Evolutionary conservation across 2,113 vertebrate species (phyloP).

Genomic region (Aphelocoma coerulescens): DNA sequence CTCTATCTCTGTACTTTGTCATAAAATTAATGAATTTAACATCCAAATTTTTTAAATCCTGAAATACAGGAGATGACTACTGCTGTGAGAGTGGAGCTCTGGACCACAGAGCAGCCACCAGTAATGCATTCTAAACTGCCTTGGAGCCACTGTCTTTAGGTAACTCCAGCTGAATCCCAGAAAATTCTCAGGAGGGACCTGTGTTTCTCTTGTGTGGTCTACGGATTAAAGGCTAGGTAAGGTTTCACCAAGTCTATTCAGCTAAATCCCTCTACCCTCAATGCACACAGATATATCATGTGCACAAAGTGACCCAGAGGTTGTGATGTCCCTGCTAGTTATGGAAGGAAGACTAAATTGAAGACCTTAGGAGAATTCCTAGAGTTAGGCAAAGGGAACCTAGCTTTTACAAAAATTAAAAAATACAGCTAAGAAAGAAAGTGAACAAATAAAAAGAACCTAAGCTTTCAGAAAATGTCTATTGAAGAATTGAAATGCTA

Average conservation of each 20-base stretch:
- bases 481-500: not conserved
- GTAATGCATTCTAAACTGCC: not conserved
- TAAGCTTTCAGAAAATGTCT: not conserved
- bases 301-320: not conserved
- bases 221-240: not conserved
- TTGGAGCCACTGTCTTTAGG: not conserved
- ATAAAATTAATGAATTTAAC: not conserved
- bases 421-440: not conserved
- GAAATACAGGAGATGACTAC: not conserved
- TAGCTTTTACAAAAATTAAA: not conserved
- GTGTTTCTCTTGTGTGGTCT: not conserved
- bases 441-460: not conserved
- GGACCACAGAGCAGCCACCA: not conserved
- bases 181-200: not conserved
- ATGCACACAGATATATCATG: fast-evolving
- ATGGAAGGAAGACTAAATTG: not conserved
- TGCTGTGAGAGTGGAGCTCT: not conserved
- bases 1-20: not conserved
- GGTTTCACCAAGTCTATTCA: not conserved
- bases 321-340: not conserved
- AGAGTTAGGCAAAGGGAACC: not conserved
- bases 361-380: not conserved
- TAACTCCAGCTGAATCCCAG: not conserved
- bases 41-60: not conserved
- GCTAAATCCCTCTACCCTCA: not conserved